Evolutionary conservation across 2,888 invertebrate species (phyloP).

Genomic region (Falcaria lacertinaria): DNA sequence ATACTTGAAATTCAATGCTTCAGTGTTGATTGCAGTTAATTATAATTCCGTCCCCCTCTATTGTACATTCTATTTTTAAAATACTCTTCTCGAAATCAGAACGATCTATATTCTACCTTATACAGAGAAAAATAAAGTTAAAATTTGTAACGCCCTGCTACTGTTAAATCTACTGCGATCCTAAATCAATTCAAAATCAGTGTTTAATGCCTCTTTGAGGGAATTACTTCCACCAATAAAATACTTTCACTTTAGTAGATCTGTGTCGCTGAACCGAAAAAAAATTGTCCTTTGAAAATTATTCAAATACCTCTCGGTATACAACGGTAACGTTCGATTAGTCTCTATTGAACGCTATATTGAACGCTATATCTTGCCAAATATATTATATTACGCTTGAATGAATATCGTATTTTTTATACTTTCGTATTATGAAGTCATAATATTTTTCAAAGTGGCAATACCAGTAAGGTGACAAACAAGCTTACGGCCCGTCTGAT

Average conservation of each 20-base stretch:
- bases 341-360: constrained; percentile 23
- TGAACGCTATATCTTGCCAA: neutral
- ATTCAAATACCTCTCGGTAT: constrained; percentile 13
- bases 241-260: constrained; percentile 49
- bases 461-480: too few relatives aligned
- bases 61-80: constrained; percentile 66
- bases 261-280: constrained; percentile 24
- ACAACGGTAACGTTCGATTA: constrained; percentile 19
- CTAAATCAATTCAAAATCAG: constrained; percentile 72
- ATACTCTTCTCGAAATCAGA: constrained; percentile 9
- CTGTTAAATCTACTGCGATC: constrained; percentile 56
- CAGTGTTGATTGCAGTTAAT: constrained; percentile 80
- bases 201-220: constrained; percentile 60
- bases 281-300: constrained; percentile 15
- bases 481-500: too few relatives aligned
- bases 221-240: constrained; percentile 73
- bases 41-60: constrained; percentile 75
- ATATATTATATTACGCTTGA: neutral
- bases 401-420: neutral
- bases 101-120: constrained; percentile 14
- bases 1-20: constrained; percentile 76
- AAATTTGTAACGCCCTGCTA: constrained; percentile 10
- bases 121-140: constrained; percentile 6
- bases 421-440: too few relatives aligned
- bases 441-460: too few relatives aligned